phyloP scores from a whole-genome alignment of 35 echinoderm and acorn worm genomes.

The Ophiothrix spiculata region DNA sequence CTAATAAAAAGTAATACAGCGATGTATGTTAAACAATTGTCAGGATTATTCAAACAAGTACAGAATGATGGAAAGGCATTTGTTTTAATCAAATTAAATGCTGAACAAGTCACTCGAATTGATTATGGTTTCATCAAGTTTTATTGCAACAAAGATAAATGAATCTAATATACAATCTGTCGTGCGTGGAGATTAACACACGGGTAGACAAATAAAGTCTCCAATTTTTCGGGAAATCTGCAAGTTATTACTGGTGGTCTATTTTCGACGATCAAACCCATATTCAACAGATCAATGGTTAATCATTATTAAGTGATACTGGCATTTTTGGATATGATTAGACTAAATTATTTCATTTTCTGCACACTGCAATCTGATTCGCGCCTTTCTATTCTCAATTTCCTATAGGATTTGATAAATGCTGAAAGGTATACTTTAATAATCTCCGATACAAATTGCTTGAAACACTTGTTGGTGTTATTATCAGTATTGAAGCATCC shows the following conservation, averaged over 20 bases:
- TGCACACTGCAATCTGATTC: neutral
- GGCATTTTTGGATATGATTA: neutral
- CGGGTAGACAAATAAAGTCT: neutral
- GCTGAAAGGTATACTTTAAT: slow-evolving; percentile 1
- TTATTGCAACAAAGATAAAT: neutral
- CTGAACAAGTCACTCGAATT: neutral
- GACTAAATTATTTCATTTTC: slow-evolving; percentile 4
- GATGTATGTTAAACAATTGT: neutral
- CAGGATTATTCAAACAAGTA: slow-evolving; percentile 1
- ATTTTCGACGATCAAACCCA: neutral
- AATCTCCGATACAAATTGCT: neutral
- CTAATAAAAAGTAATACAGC: neutral
- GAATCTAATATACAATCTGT: neutral
- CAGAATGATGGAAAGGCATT: slow-evolving; percentile 1
- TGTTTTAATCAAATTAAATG: neutral
- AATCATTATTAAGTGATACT: neutral
- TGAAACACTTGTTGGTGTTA: too few relatives aligned
- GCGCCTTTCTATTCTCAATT: neutral
- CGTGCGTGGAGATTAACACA: neutral
- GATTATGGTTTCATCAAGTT: slow-evolving; percentile 10
- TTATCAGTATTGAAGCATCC: too few relatives aligned
- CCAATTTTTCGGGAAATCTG: too few relatives aligned
- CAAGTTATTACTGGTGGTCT: too few relatives aligned
- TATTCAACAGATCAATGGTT: neutral
- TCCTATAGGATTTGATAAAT: neutral